Percentiles rank a stretch among this genome's conserved stretches.
These are phyloP conservation scores for Stenoptilia bipunctidactyla DNA, from an alignment of 2,888 invertebrate species.

Conservation along the genomic window DNA sequence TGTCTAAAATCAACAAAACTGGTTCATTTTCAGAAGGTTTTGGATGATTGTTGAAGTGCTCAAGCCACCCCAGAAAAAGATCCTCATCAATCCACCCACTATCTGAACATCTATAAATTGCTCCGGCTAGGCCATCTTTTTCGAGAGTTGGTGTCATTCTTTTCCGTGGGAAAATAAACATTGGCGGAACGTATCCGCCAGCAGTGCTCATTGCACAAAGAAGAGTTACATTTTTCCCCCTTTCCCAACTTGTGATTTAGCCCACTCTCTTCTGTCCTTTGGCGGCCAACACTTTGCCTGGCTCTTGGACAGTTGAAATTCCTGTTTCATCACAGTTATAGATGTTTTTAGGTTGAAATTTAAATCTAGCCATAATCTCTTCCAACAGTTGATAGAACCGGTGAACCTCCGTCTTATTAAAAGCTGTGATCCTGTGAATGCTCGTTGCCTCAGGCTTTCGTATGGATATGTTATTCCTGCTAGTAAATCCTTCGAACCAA, in stretches of 20 bases:
- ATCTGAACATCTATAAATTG: conserved; percentile 13
- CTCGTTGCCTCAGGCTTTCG: conserved; percentile 24
- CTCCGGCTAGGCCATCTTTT: conserved; percentile 24
- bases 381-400: conserved; percentile 20
- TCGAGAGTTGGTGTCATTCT: conserved; percentile 24
- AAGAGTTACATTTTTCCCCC: conserved; percentile 20
- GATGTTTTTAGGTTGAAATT: conserved; percentile 19
- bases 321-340: conserved; percentile 33
- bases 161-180: conserved; percentile 36
- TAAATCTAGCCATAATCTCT: conserved; percentile 17
- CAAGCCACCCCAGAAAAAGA: conserved; percentile 9
- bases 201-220: conserved; percentile 29
- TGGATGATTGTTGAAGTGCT: background rate
- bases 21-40: conserved; percentile 3
- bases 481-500: conserved; percentile 3
- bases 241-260: conserved; percentile 21
- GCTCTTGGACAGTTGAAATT: conserved; percentile 24
- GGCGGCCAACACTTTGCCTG: conserved; percentile 21
- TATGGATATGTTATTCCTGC: conserved; percentile 13
- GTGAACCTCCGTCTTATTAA: conserved; percentile 21
- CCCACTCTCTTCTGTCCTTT: conserved; percentile 29
- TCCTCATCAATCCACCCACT: conserved; percentile 6
- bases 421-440: conserved; percentile 21
- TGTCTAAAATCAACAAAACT: conserved; percentile 11
- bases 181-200: conserved; percentile 29